Base-by-base conservation (phyloP, 2,797 vertebrate species). In the Sarcoramphus papa region DNA sequence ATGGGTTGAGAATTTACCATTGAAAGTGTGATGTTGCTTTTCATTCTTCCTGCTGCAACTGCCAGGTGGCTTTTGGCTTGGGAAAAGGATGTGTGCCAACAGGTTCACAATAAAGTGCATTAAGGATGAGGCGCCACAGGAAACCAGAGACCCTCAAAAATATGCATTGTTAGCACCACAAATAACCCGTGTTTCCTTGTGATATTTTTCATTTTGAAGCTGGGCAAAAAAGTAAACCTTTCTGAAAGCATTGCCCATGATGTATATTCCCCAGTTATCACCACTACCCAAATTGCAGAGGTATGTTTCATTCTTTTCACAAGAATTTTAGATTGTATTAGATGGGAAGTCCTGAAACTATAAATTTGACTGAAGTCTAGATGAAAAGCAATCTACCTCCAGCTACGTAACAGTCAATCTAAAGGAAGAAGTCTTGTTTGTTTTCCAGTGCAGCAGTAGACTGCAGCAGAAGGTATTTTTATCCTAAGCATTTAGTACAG, bases 31-130 rank as follows among this genome's bases (percentile, higher is more conserved):
- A 69, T 62, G 88, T 47, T 90, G 77, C 81, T 94, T 93, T 92
- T 84, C 77, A 17, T 79, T 92, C 82, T 96, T 96, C 73, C 85
- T 82, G 91, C 88, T 79, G 51, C 63, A 86, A 92, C 89, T 95
- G 82, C 79, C 93, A 93, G 69, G 91, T 91, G 92, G 82, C 82
- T 91, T 88, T 79, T 85, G 93, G 82, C 90, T 92, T 79, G 93
- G 92, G 93, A 88, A 88, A 95, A 94, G 89, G 87, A 93, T 76
- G 76, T 82, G 65, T 96, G 87, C 89, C 93, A 96, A 92, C 82
- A 88, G 0, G 0, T 43, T 67, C 84, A 86, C 85, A 96, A 81
- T 73, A 48, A 69, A 86, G 63, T 41, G 54, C 79, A 86, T 79
- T 28, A 45, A 93, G 92, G 92, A 95, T 84, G 89, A 93, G 87